Percentiles rank a stretch among this genome's conserved stretches.
Evolutionary conservation across 2,888 invertebrate genomes (phyloP).

Genomic region (Aricia artaxerxes): DNA sequence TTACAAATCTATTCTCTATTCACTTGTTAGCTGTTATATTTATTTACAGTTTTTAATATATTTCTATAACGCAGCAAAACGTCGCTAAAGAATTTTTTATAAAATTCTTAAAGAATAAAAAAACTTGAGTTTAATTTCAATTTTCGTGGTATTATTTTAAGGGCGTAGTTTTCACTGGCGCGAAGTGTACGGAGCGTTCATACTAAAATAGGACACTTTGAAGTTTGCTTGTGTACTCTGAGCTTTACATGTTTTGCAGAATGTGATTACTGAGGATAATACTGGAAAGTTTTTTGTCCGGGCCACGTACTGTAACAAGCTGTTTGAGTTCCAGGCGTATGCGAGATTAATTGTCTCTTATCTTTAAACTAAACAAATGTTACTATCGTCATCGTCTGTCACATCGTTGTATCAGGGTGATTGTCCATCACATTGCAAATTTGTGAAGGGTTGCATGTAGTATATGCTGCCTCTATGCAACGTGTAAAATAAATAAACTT

Average conservation of each 20-base stretch:
- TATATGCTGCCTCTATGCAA: too few relatives aligned
- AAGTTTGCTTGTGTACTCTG: constrained; percentile 36
- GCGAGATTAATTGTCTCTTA: neutral
- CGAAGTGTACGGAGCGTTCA: constrained; percentile 30
- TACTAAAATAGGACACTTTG: constrained; percentile 40
- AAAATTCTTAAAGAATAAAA: too few relatives aligned
- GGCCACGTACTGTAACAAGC: constrained; percentile 12
- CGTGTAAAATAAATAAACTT: too few relatives aligned
- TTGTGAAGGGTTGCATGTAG: too few relatives aligned
- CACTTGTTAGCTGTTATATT: too few relatives aligned
- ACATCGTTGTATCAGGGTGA: too few relatives aligned
- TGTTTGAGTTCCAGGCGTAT: constrained; percentile 5
- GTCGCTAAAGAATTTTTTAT: too few relatives aligned
- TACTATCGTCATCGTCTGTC: neutral
- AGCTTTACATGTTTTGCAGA: constrained; percentile 35
- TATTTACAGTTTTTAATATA: too few relatives aligned
- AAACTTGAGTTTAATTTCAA: neutral
- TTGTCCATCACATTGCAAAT: too few relatives aligned
- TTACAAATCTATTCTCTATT: too few relatives aligned
- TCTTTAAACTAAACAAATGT: neutral
- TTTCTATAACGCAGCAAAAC: too few relatives aligned
- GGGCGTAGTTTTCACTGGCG: constrained; percentile 20
- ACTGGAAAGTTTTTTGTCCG: constrained; percentile 2
- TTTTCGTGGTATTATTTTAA: neutral
- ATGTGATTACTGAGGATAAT: constrained; percentile 34